Percentiles rank a stretch among this genome's conserved stretches.
These are phyloP conservation scores for Heteromyza rotundicornis DNA, from an alignment of 2,888 invertebrate genomes.

Conservation along the genomic window DNA sequence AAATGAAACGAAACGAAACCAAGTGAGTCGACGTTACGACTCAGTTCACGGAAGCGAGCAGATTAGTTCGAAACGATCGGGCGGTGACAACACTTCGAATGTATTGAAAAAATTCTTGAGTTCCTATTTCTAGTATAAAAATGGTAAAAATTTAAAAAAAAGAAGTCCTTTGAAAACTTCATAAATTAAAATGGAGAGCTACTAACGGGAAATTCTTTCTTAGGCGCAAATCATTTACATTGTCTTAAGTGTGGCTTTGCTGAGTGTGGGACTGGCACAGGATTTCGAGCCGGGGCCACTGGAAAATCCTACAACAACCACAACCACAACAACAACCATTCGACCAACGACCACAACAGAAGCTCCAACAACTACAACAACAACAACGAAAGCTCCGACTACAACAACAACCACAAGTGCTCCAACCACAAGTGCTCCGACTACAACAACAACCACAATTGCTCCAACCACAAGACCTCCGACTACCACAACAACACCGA, in stretches of 20 bases:
- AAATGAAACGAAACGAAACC: neutral
- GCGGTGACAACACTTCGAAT: too few species aligned
- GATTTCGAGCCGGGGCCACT: conserved; percentile 45
- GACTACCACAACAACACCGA: conserved; percentile 13
- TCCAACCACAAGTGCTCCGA: conserved; percentile 10
- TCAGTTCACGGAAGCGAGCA: neutral
- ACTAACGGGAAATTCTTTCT: neutral
- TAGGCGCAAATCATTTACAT: conserved; percentile 1
- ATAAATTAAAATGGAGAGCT: neutral
- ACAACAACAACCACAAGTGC: conserved; percentile 12
- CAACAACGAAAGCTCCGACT: conserved; percentile 8
- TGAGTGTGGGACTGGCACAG: conserved; percentile 32
- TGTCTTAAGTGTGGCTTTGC: conserved; percentile 7
- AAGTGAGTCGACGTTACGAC: neutral
- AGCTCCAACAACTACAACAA: conserved; percentile 1
- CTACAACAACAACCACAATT: neutral
- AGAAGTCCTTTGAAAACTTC: too few species aligned
- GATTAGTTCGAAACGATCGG: neutral
- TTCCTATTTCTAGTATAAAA: too few species aligned
- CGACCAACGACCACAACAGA: neutral
- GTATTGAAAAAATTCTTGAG: too few species aligned
- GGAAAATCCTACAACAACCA: conserved; percentile 29
- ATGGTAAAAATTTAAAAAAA: too few species aligned
- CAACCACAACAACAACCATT: conserved; percentile 13
- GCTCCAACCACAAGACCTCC: conserved; percentile 6